Percentiles rank a stretch among this genome's conserved stretches.
Evolutionary conservation across 2,797 vertebrate species (phyloP).

Genomic region (Sebastes vulpes): DNA sequence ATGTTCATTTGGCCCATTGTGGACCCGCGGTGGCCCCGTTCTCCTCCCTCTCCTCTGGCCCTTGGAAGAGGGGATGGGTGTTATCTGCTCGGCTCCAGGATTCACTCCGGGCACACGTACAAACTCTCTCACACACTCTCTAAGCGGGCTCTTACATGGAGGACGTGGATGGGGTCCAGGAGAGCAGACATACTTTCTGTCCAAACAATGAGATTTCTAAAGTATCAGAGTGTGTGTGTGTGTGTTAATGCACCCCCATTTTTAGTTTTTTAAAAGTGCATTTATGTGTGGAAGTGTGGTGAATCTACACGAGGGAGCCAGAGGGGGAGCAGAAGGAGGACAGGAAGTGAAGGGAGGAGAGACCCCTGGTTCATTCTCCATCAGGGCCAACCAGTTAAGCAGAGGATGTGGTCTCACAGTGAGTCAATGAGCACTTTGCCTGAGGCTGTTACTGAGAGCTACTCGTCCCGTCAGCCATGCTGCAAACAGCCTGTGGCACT

Average conservation of each 20-base stretch:
- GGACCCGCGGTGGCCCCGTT: constrained; percentile 31
- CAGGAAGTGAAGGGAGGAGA: constrained; percentile 38
- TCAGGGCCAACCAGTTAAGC: constrained; percentile 7
- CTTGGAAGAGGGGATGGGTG: constrained; percentile 58
- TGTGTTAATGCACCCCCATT: not conserved
- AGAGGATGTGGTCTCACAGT: constrained; percentile 16
- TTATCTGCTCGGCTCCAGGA: constrained; percentile 77
- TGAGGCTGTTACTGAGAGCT: constrained; percentile 24
- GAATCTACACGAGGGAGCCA: constrained; percentile 12
- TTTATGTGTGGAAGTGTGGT: constrained; percentile 7
- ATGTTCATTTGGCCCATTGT: constrained; percentile 64
- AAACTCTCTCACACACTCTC: constrained; percentile 55
- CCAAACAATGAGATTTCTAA: constrained; percentile 63
- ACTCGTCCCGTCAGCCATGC: constrained; percentile 29
- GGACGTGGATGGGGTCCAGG: constrained; percentile 58
- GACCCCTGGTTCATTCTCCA: constrained; percentile 30
- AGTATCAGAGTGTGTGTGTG: not conserved
- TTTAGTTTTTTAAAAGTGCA: not conserved
- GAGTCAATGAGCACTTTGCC: constrained; percentile 25
- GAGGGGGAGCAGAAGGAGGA: constrained; percentile 19
- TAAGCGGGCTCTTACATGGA: constrained; percentile 60
- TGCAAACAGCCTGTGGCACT: constrained; percentile 38
- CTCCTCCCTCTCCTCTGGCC: constrained; percentile 53
- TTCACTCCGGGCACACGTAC: constrained; percentile 66
- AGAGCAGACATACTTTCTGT: constrained; percentile 49